Percentiles rank a stretch among this genome's conserved stretches.
Conservation (phyloP, 2,797 vertebrate genomes). For the Liparis tanakae region DNA sequence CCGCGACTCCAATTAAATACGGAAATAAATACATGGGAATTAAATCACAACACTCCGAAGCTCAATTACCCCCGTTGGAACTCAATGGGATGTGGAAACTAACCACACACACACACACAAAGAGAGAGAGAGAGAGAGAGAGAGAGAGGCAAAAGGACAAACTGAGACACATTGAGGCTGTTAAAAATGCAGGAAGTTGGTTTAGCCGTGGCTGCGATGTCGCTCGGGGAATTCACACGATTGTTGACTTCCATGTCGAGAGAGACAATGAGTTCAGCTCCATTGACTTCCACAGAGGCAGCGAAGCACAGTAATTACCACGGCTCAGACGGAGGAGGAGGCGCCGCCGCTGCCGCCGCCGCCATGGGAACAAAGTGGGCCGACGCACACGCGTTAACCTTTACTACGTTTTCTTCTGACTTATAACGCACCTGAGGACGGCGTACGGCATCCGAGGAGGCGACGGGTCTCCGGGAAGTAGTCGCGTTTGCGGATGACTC, state of each 20-base stretch:
- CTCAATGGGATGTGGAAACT: conserved; percentile 57
- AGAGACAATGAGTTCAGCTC: conserved; percentile 82
- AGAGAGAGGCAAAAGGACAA: conserved; percentile 53
- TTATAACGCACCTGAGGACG: conserved; percentile 18
- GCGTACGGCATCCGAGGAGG: conserved; percentile 11
- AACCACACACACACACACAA: conserved; percentile 8
- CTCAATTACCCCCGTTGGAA: conserved; percentile 63
- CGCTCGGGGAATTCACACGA: conserved; percentile 74
- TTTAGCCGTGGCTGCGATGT: conserved; percentile 68
- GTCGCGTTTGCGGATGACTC: conserved; percentile 43
- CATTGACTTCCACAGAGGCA: conserved; percentile 78
- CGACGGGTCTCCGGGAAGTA: conserved; percentile 28
- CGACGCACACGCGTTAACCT: conserved; percentile 26
- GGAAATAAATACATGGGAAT: conserved; percentile 63
- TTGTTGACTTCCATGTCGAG: conserved; percentile 79
- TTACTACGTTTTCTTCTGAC: conserved; percentile 31
- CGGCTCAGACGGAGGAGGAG: conserved; percentile 64
- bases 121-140: conserved; percentile 7
- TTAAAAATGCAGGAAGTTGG: conserved; percentile 70
- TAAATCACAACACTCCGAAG: conserved; percentile 60
- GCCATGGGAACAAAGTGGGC: conserved; percentile 28
- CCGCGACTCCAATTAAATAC: conserved; percentile 59
- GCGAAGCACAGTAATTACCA: conserved; percentile 81
- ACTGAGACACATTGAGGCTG: conserved; percentile 58
- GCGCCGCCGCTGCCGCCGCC: conserved; percentile 59